These are phyloP conservation scores for Botia kubotai DNA, from an alignment of 2,797 vertebrate species.

Conservation along the genomic window DNA sequence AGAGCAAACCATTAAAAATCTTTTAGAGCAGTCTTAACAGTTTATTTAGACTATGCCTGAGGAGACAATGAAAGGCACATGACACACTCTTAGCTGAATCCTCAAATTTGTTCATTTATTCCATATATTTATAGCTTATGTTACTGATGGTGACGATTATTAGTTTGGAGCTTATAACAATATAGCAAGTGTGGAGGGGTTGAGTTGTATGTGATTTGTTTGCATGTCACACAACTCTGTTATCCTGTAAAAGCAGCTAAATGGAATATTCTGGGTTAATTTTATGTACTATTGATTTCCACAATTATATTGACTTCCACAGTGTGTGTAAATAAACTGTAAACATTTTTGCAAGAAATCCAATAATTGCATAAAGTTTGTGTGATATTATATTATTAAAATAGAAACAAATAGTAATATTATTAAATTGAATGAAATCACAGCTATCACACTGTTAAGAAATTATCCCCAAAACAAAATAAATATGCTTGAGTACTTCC, in stretches of 20 bases:
- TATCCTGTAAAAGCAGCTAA: no score
- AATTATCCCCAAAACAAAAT: not conserved
- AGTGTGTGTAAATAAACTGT: no score
- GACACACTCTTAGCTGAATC: not conserved
- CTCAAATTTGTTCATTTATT: not conserved
- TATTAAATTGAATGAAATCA: no score
- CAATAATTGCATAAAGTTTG: no score
- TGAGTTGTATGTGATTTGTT: not conserved
- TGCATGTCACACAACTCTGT: no score
- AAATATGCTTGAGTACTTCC: not conserved
- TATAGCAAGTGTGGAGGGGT: not conserved
- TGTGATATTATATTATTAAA: no score
- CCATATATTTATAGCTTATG: not conserved
- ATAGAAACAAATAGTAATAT: no score
- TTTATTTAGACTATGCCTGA: conserved; percentile 10
- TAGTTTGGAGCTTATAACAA: not conserved
- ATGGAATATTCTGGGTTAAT: no score
- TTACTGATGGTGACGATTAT: not conserved
- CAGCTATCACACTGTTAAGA: not conserved
- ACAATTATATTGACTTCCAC: no score
- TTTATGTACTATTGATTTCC: no score
- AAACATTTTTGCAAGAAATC: no score
- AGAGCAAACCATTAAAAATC: not conserved
- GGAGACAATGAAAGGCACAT: not conserved
- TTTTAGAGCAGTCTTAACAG: conserved; percentile 7